phyloP scores from a whole-genome alignment of 23 tunicate species.

The Diplosoma virens region DNA sequence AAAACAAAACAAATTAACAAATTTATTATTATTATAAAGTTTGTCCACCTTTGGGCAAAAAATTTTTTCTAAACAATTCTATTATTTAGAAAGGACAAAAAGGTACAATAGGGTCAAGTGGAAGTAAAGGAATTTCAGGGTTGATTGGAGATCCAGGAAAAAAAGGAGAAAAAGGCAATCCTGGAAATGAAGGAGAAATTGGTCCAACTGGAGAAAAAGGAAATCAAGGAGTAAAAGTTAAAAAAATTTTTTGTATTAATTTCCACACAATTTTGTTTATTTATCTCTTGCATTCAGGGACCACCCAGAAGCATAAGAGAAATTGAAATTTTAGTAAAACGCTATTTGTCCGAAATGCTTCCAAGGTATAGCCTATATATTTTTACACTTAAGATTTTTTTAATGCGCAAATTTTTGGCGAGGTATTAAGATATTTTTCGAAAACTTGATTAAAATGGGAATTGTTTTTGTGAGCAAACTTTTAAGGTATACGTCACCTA shows the following conservation, averaged over 20 bases:
- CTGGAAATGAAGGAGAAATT: background rate
- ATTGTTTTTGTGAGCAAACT: no score
- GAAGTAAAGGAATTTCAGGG: background rate
- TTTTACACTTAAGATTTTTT: no score
- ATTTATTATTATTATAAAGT: background rate
- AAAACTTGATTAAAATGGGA: no score
- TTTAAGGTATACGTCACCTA: no score
- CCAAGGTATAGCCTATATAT: no score
- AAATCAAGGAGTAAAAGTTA: background rate
- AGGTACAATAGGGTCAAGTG: background rate
- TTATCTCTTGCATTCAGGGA: no score
- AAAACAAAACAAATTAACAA: background rate
- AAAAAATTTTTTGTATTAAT: no score
- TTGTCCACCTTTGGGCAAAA: background rate
- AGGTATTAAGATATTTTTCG: no score
- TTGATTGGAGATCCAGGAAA: background rate
- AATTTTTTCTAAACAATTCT: background rate
- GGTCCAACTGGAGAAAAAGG: background rate
- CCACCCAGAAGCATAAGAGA: constrained; percentile 11
- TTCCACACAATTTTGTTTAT: no score
- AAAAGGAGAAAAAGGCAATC: constrained; percentile 1
- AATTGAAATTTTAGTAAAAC: background rate
- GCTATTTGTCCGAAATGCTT: background rate
- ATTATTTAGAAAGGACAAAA: background rate
- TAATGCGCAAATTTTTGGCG: no score